Percentiles rank a stretch among this genome's conserved stretches.
phyloP scores from a whole-genome alignment of 1,140 invertebrate species.

The Cherax quadricarinatus region DNA sequence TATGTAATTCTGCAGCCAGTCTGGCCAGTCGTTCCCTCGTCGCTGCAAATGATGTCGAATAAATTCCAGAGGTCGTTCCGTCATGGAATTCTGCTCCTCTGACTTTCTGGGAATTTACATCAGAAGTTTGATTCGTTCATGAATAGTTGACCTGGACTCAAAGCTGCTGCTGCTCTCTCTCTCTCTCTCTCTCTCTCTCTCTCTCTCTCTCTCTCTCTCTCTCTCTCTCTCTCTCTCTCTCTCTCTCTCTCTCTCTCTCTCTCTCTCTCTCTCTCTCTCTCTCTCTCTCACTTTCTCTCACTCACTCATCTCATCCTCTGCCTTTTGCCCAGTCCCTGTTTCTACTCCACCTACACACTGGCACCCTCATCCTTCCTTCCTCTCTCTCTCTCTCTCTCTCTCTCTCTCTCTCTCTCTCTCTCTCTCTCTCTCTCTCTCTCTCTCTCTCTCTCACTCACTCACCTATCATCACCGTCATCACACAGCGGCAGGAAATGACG shows the following conservation, averaged over 20 bases:
- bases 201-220: no score
- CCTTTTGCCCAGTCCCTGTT: not conserved
- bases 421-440: not conserved
- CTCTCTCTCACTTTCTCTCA: no score
- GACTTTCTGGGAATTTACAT: not conserved
- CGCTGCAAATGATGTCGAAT: not conserved
- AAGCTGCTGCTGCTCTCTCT: not conserved
- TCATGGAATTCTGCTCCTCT: not conserved
- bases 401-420: no score
- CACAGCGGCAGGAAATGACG: not conserved
- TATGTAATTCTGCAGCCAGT: no score
- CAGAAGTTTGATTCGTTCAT: constrained; percentile 4
- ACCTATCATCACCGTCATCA: no score
- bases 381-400: not conserved
- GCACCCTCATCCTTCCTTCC: not conserved
- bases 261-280: no score
- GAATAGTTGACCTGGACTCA: not conserved
- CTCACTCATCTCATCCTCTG: not conserved
- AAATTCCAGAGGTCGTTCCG: not conserved
- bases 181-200: not conserved
- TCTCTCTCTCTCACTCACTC: not conserved
- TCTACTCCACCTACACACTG: not conserved
- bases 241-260: not conserved
- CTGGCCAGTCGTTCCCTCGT: not conserved
- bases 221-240: no score